Base-by-base conservation (phyloP, 2,113 vertebrate genomes). In the Smithornis capensis region DNA sequence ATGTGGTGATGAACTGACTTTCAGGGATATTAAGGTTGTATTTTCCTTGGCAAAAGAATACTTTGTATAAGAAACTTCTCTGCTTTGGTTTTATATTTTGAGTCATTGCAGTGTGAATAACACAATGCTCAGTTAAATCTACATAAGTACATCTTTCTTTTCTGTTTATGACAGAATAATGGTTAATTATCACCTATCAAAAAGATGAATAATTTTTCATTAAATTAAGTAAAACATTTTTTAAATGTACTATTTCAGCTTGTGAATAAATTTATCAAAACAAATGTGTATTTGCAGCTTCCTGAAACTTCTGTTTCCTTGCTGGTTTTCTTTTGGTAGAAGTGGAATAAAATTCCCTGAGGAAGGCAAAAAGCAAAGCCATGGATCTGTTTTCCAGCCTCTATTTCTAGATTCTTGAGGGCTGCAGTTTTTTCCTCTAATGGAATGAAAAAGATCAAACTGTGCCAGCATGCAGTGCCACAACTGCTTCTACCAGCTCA, bases 111-210 rank as follows among this genome's bases (percentile, higher is more conserved):
- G 94, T 98, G 96, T 98, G 96, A 98, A 97, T 97, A 97, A 96
- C 94, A 92, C 81, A 95, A 81, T 75, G 88, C 92, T 90, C 67
- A 95, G 94, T 96, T 97, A 96, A 98, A 94, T 92, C 91, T 85
- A 80, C 80, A 57, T 59, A 60, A 95, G 83, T 94, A 94, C 93
- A 91, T 96, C 96, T 95, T 96, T 94, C 96, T 97, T 97, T 97
- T 97, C 97, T 97, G 96, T 97, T 97, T 98, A 93, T 97, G 97
- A 97, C 97, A 98, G 97, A 95, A 96, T 97, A 97, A 97, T 75
- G 77, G 81, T 90, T 98, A 98, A 98, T 98, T 96, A 97, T 95
- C 75, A 97, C 95, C 96, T 96, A 97, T 97, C 97, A 98, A 94
- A 97, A 97, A 92, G 94, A 96, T 85, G 85, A 97, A 75, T 92